Conservation (phyloP, 2,888 invertebrate species). For the Aphodius granarius region DNA sequence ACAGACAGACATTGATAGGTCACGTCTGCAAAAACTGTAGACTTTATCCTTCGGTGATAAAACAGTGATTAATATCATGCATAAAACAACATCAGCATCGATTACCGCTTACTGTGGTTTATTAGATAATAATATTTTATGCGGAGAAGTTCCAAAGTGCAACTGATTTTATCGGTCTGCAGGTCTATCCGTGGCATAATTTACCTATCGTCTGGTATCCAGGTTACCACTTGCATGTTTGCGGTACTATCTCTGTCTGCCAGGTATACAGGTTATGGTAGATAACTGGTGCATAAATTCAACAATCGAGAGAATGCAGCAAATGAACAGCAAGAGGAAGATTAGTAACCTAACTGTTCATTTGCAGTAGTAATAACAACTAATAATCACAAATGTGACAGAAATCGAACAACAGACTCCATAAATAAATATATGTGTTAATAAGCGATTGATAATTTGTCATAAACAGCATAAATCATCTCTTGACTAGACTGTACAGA, state of each 20-base stretch:
- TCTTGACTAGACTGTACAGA: not conserved
- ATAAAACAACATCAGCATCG: not conserved
- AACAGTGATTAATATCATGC: not conserved
- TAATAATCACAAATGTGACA: too few relatives aligned
- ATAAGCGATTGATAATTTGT: too few relatives aligned
- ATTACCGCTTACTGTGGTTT: not conserved
- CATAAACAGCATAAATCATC: not conserved
- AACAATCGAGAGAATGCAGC: not conserved
- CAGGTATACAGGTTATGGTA: not conserved
- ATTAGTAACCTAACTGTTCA: too few relatives aligned
- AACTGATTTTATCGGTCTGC: not conserved
- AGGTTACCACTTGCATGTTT: not conserved
- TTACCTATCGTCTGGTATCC: not conserved
- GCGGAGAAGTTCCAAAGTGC: not conserved
- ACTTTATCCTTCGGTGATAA: not conserved
- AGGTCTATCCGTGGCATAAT: not conserved
- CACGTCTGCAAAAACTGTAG: not conserved
- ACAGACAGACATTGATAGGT: not conserved
- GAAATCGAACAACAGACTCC: too few relatives aligned
- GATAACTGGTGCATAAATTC: not conserved
- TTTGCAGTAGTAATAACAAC: too few relatives aligned
- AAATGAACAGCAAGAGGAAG: not conserved
- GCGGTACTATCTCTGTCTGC: not conserved
- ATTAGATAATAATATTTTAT: not conserved
- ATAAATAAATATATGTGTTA: too few relatives aligned